phyloP scores from a whole-genome alignment of 1,140 invertebrate genomes.

The Brachionus plicatilis region DNA sequence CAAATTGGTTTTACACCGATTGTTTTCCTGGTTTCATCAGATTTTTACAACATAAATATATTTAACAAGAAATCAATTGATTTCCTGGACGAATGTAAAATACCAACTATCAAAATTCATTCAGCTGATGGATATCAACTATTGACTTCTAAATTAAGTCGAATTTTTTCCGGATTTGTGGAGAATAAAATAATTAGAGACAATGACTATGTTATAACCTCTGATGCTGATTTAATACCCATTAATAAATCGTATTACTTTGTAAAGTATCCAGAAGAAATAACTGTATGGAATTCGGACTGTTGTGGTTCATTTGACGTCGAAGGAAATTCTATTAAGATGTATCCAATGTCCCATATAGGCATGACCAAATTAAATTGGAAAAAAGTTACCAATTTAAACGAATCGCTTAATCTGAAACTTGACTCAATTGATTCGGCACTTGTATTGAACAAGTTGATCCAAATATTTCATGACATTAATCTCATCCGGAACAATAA shows the following conservation, averaged over 20 bases:
- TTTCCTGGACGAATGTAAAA: background rate
- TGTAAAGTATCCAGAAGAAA: background rate
- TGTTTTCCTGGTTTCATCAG: background rate
- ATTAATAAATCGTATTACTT: background rate
- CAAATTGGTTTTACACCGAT: background rate
- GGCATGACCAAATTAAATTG: conserved; percentile 41
- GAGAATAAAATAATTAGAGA: background rate
- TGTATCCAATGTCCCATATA: conserved; percentile 42
- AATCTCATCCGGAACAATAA: background rate
- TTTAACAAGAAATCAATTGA: background rate
- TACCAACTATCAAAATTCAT: background rate
- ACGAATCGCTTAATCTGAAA: background rate
- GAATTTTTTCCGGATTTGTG: conserved; percentile 12
- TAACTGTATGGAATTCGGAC: conserved; percentile 30
- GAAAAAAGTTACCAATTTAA: conserved; percentile 28
- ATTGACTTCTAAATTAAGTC: background rate
- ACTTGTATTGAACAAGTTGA: background rate
- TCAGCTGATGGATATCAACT: background rate
- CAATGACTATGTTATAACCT: conserved; percentile 1
- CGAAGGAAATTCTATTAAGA: conserved; percentile 15
- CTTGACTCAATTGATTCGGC: background rate
- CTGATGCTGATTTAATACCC: conserved; percentile 25
- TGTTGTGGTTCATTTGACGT: conserved; percentile 42
- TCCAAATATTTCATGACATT: background rate
- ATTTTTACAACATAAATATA: background rate